Conservation (phyloP, 2,113 vertebrate species). For the Calyptomena viridis region DNA sequence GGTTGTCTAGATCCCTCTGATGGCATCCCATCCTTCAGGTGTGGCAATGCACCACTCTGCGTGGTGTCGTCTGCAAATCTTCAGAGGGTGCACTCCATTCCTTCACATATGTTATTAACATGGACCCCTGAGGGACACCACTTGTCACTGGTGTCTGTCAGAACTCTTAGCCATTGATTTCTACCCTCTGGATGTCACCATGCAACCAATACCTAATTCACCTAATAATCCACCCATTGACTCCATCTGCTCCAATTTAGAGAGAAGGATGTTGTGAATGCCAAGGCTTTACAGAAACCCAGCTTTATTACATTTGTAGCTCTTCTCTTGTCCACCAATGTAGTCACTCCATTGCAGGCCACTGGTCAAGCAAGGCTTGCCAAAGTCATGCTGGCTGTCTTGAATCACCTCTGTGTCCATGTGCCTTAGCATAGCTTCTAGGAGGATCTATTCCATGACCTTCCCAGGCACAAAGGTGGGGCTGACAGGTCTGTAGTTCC, state of each 20-base stretch:
- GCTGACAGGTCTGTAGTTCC: rapidly evolving
- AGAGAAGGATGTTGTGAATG: too few species aligned
- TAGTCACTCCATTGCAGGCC: not conserved
- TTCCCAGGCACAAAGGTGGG: not conserved
- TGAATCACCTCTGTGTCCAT: not conserved
- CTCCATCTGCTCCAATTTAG: not conserved
- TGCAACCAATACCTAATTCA: not conserved
- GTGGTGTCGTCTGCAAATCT: too few species aligned
- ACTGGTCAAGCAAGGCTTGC: not conserved
- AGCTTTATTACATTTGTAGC: not conserved
- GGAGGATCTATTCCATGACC: not conserved
- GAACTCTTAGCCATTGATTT: not conserved
- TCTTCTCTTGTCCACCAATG: not conserved
- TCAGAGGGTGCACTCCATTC: too few species aligned
- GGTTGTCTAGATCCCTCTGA: too few species aligned
- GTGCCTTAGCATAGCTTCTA: not conserved
- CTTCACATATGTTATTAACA: too few species aligned
- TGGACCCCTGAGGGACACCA: too few species aligned
- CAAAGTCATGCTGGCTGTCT: not conserved
- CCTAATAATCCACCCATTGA: not conserved
- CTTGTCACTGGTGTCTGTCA: not conserved
- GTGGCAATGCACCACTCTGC: too few species aligned
- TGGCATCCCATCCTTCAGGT: too few species aligned
- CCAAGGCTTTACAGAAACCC: not conserved
- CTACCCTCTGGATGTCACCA: not conserved